Evolutionary conservation across 1,140 invertebrate genomes (phyloP).

Genomic region (Rhyzopertha dominica): DNA sequence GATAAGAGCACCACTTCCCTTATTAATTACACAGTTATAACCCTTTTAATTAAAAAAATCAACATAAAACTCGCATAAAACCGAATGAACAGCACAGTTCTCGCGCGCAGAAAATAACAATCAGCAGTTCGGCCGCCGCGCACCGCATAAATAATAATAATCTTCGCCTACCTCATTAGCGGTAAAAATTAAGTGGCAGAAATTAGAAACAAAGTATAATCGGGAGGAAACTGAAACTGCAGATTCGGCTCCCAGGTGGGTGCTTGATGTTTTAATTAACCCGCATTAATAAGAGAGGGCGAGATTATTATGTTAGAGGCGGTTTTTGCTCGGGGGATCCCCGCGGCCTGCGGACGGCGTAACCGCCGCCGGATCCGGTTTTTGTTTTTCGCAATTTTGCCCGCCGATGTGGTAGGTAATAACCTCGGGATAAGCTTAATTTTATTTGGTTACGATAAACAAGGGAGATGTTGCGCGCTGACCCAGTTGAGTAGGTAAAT

Average conservation of each 20-base stretch:
- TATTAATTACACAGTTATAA: constrained; percentile 38
- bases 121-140: constrained; percentile 24
- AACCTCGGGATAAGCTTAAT: too few species aligned
- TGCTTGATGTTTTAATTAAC: constrained; percentile 33
- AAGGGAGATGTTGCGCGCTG: too few species aligned
- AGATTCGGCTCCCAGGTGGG: constrained; percentile 25
- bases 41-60: constrained; percentile 35
- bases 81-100: constrained; percentile 23
- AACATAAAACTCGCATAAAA: constrained; percentile 24
- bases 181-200: constrained; percentile 30
- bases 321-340: too few species aligned
- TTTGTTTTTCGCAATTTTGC: too few species aligned
- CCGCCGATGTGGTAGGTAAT: too few species aligned
- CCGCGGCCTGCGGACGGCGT: too few species aligned
- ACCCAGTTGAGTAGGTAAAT: too few species aligned
- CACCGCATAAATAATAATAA: constrained; percentile 34
- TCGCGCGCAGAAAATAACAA: constrained; percentile 26
- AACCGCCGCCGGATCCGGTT: too few species aligned
- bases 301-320: constrained; percentile 28
- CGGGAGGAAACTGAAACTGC: constrained; percentile 29
- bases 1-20: constrained; percentile 30
- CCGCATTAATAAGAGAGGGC: constrained; percentile 29
- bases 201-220: constrained; percentile 32
- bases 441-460: too few species aligned
- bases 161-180: constrained; percentile 30